Evolutionary conservation across 2,113 vertebrate genomes (phyloP), one percentile per base, ranked within the genome.

Genomic region (Dromiciops gliroides): DNA sequence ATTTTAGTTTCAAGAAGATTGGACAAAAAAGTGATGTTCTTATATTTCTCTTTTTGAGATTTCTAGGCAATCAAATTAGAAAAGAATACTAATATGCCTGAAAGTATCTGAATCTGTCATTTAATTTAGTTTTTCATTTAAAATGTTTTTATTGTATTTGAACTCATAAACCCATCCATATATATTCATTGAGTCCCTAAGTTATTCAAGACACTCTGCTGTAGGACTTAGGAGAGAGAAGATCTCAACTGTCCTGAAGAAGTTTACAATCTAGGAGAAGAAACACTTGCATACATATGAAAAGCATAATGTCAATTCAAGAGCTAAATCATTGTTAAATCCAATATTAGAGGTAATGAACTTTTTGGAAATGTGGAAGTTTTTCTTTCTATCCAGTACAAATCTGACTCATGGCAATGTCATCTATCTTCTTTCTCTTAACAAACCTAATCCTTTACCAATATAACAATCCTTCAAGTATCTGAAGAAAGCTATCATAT

Each of bases 1-100:
- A 95, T 92, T 48, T 89, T 93, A 50, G 50, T 91, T 94, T 52
- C 91, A 50, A 96, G 89, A 11, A 90, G 89, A 50, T 53, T 7
- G 25, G 48, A 53, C 83, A 48, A 53, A 93, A 91, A 48, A 94
- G 51, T 89, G 53, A 89, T 0, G 31, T 75, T 48, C 14, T 50
- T 28, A 67, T 25, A 37, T 50, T 96, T 90, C n/a, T 89, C 0
- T 75, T 94, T 94, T 60, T 50, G 50, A 94, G 89, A 92, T 92
- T 92, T 95, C 22, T 51, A 48, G 89, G 4, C 3, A 47, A 4
- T 37, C 24, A 92, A 95, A 95, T 92, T 51, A 93, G 22, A 92
- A 93, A 44, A 44, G 5, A 50, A 37, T 93, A 96, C 88, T 94
- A 90, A 83, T 92, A 60, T 0, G 47, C 14, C 60, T 92, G 2